Conservation (phyloP, 1,140 invertebrate genomes). For the Drosophila yakuba region DNA sequence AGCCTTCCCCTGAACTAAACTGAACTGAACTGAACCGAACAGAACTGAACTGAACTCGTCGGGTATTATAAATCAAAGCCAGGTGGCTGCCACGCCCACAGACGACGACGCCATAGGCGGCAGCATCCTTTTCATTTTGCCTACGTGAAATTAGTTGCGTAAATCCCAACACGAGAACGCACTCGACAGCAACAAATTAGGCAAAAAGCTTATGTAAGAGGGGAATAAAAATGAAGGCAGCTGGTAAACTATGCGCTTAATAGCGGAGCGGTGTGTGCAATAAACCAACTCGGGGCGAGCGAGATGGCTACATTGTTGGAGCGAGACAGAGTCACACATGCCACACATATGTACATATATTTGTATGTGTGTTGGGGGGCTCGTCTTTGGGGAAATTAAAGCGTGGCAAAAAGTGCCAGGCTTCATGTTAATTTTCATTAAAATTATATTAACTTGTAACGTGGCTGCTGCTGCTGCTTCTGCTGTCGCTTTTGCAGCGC, state of each 20-base stretch:
- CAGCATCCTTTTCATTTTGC: slow-evolving; percentile 65
- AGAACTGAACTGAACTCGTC: not conserved
- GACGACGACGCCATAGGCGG: slow-evolving; percentile 1
- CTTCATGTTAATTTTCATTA: slow-evolving; percentile 83
- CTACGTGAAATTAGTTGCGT: slow-evolving; percentile 81
- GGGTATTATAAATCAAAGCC: slow-evolving; percentile 77
- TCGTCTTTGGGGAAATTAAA: slow-evolving; percentile 80
- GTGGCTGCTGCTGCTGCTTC: slow-evolving; percentile 48
- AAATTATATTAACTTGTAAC: slow-evolving; percentile 83
- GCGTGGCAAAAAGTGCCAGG: slow-evolving; percentile 78
- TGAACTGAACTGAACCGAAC: slow-evolving; percentile 13
- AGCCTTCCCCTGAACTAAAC: slow-evolving; percentile 18
- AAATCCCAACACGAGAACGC: slow-evolving; percentile 81
- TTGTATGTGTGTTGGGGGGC: slow-evolving; percentile 22
- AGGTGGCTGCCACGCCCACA: slow-evolving; percentile 32
- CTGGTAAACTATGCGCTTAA: slow-evolving; percentile 74
- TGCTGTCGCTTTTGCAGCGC: slow-evolving; percentile 16
- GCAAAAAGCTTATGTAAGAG: slow-evolving; percentile 64
- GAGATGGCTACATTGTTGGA: not conserved
- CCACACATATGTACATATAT: slow-evolving; percentile 26
- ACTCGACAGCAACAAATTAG: slow-evolving; percentile 70
- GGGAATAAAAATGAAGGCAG: slow-evolving; percentile 63
- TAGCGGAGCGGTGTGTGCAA: slow-evolving; percentile 60
- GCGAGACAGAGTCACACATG: slow-evolving; percentile 2
- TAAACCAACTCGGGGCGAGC: slow-evolving; percentile 62